Conservation (phyloP, 2,113 vertebrate species). For the Zosterops lateralis region DNA sequence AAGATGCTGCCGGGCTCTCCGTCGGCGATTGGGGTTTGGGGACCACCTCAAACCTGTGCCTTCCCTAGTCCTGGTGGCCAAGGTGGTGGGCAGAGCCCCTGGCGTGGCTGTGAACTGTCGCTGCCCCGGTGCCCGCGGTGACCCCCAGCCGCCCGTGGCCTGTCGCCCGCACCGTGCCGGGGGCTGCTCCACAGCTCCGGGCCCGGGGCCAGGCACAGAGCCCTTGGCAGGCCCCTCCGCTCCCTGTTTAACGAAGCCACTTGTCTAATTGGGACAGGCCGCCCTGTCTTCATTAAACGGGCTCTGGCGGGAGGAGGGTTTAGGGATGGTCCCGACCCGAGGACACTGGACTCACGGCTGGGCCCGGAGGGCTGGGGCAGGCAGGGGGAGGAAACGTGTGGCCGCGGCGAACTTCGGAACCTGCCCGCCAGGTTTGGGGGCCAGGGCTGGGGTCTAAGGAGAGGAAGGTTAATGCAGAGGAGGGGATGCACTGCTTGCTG, state of each 20-base stretch:
- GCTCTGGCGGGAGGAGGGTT: neutral
- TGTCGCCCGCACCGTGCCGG: neutral
- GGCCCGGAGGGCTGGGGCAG: neutral
- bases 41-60: neutral
- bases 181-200: neutral
- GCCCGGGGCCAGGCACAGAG: slow-evolving; percentile 30
- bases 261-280: slow-evolving; percentile 58
- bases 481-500: slow-evolving; percentile 8
- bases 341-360: neutral
- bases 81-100: neutral
- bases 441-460: neutral
- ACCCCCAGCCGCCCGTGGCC: neutral
- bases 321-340: neutral
- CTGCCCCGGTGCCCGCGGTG: accelerated
- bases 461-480: neutral
- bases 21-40: accelerated
- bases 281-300: slow-evolving; percentile 42
- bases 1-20: neutral
- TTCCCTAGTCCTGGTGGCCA: accelerated
- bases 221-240: slow-evolving; percentile 42
- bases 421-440: neutral
- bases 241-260: slow-evolving; percentile 50
- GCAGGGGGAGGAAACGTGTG: neutral
- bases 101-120: accelerated
- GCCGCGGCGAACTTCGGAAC: neutral